Evolutionary conservation across 1,140 invertebrate species (phyloP).

Genomic region (Aphaenogaster rudis): DNA sequence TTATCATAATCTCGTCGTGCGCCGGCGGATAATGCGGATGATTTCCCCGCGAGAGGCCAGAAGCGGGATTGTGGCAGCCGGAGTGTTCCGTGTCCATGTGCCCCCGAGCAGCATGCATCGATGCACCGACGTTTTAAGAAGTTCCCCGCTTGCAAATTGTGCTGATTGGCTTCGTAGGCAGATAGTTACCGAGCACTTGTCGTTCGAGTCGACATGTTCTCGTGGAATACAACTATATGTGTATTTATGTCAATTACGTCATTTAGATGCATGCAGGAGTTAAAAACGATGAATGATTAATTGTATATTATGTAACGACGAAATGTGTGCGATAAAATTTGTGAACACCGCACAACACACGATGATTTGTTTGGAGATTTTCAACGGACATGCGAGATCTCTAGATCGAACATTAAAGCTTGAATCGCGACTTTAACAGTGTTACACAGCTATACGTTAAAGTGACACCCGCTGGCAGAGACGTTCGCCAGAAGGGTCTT

Average conservation of each 20-base stretch:
- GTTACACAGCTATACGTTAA: constrained; percentile 39
- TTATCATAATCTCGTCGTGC: constrained; percentile 83
- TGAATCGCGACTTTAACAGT: constrained; percentile 8
- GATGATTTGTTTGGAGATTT: constrained; percentile 21
- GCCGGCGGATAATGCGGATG: constrained; percentile 79
- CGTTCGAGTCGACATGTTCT: neutral
- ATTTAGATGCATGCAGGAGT: neutral
- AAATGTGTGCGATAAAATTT: neutral
- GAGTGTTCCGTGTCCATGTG: constrained; percentile 66
- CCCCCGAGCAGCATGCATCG: neutral
- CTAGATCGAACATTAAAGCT: constrained; percentile 20
- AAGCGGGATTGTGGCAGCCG: constrained; percentile 53
- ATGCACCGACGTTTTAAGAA: constrained; percentile 45
- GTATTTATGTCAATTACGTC: neutral
- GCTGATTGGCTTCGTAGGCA: constrained; percentile 24
- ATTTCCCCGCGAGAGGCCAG: constrained; percentile 73
- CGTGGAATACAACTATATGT: neutral
- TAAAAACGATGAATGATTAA: neutral
- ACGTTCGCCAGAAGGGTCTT: constrained; percentile 71
- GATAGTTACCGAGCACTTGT: constrained; percentile 2
- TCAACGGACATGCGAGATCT: constrained; percentile 7
- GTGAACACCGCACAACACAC: neutral
- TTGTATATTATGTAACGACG: neutral
- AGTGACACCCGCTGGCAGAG: constrained; percentile 62
- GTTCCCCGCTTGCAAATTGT: constrained; percentile 36